Conservation (phyloP, 2,888 invertebrate species). For the Opisthograptis luteolata region DNA sequence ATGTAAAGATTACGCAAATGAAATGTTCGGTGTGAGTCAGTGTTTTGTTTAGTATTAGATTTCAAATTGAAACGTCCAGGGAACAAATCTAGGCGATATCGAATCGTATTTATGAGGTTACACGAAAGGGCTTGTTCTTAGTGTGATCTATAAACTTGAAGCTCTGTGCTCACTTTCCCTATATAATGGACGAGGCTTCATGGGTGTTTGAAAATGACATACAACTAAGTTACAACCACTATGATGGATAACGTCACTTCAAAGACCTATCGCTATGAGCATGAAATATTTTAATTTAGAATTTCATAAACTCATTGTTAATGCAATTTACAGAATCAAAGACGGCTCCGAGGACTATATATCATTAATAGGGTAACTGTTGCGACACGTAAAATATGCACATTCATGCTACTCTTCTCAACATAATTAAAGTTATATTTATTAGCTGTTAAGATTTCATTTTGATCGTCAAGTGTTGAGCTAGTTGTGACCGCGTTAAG, state of each 20-base stretch:
- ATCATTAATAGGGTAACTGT: conserved; percentile 77
- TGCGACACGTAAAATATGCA: conserved; percentile 66
- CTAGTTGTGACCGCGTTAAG: conserved; percentile 46
- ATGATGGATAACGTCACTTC: too few relatives aligned
- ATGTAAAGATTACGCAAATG: conserved; percentile 60
- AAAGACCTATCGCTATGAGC: conserved; percentile 9
- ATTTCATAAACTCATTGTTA: conserved; percentile 68
- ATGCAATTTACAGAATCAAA: conserved; percentile 64
- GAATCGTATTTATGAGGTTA: conserved; percentile 67
- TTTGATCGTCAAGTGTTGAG: conserved; percentile 47
- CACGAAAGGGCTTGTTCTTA: conserved; percentile 62
- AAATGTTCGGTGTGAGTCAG: conserved; percentile 67
- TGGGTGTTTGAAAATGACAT: conserved; percentile 3
- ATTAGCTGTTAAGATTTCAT: conserved; percentile 54
- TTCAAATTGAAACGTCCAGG: conserved; percentile 64
- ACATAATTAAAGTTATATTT: conserved; percentile 52
- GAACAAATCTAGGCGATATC: conserved; percentile 64
- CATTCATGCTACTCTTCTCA: conserved; percentile 51
- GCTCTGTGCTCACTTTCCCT: conserved; percentile 60
- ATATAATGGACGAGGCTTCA: conserved; percentile 39
- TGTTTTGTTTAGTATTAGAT: conserved; percentile 66
- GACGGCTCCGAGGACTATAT: conserved; percentile 67
- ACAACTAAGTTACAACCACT: too few relatives aligned
- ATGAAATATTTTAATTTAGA: conserved; percentile 50
- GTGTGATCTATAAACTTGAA: conserved; percentile 54